Conservation (phyloP, 2,888 invertebrate genomes). For the Leucoma salicis region DNA sequence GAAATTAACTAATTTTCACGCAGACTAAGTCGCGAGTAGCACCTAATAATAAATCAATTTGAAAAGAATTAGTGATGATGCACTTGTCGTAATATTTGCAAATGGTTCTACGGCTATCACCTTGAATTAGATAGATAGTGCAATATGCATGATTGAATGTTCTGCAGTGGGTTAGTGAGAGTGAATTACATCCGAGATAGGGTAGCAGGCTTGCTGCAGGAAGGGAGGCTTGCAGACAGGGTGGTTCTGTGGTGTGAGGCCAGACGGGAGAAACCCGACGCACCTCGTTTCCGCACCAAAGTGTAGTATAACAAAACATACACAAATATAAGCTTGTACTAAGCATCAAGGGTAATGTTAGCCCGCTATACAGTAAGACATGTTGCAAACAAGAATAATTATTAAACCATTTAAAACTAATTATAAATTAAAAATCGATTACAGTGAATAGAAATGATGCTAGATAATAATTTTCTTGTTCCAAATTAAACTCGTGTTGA, state of each 20-base stretch:
- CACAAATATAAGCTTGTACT: slow-evolving; percentile 48
- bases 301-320: slow-evolving; percentile 48
- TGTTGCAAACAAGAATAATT: slow-evolving; percentile 12
- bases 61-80: background rate
- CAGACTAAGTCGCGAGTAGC: no score
- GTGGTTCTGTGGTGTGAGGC: slow-evolving; percentile 66
- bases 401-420: background rate
- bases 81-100: slow-evolving; percentile 9
- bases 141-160: slow-evolving; percentile 75
- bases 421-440: no score
- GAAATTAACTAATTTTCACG: no score
- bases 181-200: slow-evolving; percentile 70
- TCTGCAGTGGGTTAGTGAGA: slow-evolving; percentile 82
- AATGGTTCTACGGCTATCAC: slow-evolving; percentile 48
- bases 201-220: slow-evolving; percentile 38
- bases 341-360: slow-evolving; percentile 50
- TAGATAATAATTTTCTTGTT: no score
- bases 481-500: no score
- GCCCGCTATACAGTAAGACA: slow-evolving; percentile 53
- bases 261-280: slow-evolving; percentile 77
- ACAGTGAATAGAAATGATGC: no score
- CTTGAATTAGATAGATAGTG: slow-evolving; percentile 66
- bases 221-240: slow-evolving; percentile 64
- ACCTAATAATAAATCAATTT: no score
- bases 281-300: slow-evolving; percentile 72